Evolutionary conservation across 2,888 invertebrate species (phyloP).

Genomic region (Drosophila crucigera): DNA sequence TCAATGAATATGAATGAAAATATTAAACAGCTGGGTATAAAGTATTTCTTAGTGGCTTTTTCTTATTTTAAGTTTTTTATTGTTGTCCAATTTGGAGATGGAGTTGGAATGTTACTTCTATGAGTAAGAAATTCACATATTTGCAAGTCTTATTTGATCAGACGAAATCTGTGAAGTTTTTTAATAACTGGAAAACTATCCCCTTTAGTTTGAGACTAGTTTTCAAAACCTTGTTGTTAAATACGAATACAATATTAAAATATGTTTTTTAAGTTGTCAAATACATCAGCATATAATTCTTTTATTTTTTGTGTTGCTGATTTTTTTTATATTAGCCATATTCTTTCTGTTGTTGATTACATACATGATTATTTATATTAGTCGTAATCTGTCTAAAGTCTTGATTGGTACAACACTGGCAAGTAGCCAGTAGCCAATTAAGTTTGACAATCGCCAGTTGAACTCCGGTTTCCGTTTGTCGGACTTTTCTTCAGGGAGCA

Average conservation of each 20-base stretch:
- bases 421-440: constrained; percentile 53
- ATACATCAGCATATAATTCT: background rate
- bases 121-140: background rate
- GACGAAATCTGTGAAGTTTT: background rate
- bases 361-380: constrained; percentile 28
- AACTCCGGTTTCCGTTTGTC: constrained; percentile 6
- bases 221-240: background rate
- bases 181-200: background rate
- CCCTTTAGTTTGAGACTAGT: background rate
- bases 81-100: too few relatives aligned
- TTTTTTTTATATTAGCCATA: background rate
- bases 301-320: background rate
- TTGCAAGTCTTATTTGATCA: background rate
- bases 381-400: constrained; percentile 20
- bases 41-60: too few relatives aligned
- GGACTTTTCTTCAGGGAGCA: constrained; percentile 64
- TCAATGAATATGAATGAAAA: background rate
- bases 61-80: background rate
- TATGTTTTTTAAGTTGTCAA: background rate
- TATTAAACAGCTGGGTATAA: background rate
- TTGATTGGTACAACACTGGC: constrained; percentile 40
- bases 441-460: constrained; percentile 49
- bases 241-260: background rate
- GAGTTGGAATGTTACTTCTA: too few relatives aligned
- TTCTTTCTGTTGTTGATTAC: constrained; percentile 19